These are phyloP conservation scores for Phocoena phocoena DNA, from an alignment of 2,113 vertebrate species.

Conservation along the genomic window DNA sequence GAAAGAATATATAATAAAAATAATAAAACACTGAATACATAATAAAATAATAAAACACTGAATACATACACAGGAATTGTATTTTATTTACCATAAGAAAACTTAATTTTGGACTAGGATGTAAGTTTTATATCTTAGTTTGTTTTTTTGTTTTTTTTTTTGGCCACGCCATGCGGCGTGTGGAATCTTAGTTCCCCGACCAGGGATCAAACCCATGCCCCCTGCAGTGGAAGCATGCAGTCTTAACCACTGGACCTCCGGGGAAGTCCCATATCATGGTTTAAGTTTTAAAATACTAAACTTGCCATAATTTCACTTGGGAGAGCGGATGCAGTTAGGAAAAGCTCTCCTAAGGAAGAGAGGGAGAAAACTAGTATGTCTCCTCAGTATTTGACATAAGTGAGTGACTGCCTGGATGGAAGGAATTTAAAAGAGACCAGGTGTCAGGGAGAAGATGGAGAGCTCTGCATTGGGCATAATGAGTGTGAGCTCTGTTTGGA, in stretches of 20 bases:
- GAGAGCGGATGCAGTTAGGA: rapidly evolving
- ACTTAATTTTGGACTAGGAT: background rate
- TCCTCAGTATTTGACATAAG: background rate
- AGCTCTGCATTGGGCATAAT: background rate
- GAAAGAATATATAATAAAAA: background rate
- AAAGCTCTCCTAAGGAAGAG: background rate
- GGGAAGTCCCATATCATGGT: background rate
- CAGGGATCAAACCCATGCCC: too few relatives aligned
- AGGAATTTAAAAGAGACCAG: background rate
- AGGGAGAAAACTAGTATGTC: background rate
- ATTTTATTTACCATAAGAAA: background rate
- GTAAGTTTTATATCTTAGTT: background rate
- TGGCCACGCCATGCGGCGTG: too few relatives aligned
- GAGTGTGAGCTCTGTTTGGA: background rate
- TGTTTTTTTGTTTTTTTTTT: too few relatives aligned
- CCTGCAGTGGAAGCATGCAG: too few relatives aligned
- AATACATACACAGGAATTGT: background rate
- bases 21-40: background rate
- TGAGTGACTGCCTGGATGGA: background rate
- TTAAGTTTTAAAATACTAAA: background rate
- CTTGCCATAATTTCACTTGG: background rate
- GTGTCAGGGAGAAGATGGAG: background rate
- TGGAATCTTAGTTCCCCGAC: too few relatives aligned
- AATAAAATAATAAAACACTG: background rate
- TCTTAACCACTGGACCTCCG: too few relatives aligned